Evolutionary conservation across 1,140 invertebrate species (phyloP).

Genomic region (Metopolophium dirhodum): DNA sequence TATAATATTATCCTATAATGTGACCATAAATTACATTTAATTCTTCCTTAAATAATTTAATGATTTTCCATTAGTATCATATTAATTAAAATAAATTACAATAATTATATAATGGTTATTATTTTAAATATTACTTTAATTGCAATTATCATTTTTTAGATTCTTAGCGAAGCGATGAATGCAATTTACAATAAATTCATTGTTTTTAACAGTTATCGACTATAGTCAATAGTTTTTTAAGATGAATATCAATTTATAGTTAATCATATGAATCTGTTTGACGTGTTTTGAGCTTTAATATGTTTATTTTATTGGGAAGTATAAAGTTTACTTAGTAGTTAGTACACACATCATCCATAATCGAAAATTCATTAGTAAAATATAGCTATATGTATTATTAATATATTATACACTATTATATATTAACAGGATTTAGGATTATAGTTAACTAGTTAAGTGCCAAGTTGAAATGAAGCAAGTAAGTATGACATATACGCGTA

Average conservation of each 20-base stretch:
- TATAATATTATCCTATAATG: background rate
- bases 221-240: no score
- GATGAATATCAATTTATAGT: no score
- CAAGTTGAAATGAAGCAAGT: background rate
- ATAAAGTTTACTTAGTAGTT: background rate
- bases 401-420: no score
- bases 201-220: background rate
- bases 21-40: background rate
- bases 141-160: background rate
- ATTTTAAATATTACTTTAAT: background rate
- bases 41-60: background rate
- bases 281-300: background rate
- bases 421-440: no score
- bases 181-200: background rate
- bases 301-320: background rate
- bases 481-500: background rate
- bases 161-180: no score
- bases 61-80: background rate
- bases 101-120: background rate
- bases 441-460: no score
- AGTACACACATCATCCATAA: background rate
- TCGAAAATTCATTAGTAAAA: background rate
- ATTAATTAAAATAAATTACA: background rate
- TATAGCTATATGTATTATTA: no score
- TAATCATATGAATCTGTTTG: background rate